A percentile compares a stretch with the other conserved stretches of the same genome.
These are phyloP conservation scores for Phasianus colchicus DNA, from an alignment of 2,113 vertebrate genomes.

Conservation along the genomic window DNA sequence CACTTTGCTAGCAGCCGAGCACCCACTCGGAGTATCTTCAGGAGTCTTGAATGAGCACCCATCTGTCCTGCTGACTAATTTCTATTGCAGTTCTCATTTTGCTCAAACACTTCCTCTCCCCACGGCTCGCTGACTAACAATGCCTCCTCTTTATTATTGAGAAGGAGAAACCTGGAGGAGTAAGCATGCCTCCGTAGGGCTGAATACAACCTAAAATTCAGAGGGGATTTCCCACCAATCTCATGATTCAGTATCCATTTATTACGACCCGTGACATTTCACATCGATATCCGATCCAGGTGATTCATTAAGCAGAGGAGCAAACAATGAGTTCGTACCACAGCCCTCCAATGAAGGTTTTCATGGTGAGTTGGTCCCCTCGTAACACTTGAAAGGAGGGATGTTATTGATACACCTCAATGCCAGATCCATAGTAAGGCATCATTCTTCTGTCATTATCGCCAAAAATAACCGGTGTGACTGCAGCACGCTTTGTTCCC, in stretches of 20 bases:
- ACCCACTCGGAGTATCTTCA: neutral
- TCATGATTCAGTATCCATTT: neutral
- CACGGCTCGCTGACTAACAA: neutral
- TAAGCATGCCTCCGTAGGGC: neutral
- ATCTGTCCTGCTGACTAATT: neutral
- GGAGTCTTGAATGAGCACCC: neutral
- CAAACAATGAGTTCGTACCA: neutral
- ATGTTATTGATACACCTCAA: neutral
- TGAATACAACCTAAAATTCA: conserved; percentile 11
- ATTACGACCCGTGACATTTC: neutral
- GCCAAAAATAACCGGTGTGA: neutral
- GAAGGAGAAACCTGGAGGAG: conserved; percentile 23
- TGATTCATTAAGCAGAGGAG: neutral
- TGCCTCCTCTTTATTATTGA: neutral
- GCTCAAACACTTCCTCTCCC: neutral
- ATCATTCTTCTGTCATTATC: neutral
- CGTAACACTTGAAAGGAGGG: neutral
- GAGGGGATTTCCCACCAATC: conserved; percentile 27
- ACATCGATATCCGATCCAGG: neutral
- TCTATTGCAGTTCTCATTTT: neutral
- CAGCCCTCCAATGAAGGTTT: neutral
- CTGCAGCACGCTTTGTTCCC: neutral
- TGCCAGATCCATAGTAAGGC: neutral
- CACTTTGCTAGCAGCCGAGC: neutral
- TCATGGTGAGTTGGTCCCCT: neutral